Base-by-base conservation (phyloP, 2,797 vertebrate species). In the Lepilemur ruficaudatus region DNA sequence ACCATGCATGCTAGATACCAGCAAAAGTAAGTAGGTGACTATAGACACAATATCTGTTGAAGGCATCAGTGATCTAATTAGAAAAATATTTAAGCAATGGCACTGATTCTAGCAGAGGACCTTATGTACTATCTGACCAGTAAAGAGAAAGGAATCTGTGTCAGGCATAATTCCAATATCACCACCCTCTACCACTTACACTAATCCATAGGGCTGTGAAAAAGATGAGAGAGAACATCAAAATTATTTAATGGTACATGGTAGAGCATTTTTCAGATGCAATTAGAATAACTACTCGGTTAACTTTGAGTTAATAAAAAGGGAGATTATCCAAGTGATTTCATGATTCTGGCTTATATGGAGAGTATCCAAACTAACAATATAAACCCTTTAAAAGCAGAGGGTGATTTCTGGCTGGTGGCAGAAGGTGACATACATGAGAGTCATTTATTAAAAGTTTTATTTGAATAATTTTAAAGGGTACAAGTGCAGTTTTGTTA, bases 141-240 rank as follows among this genome's bases (percentile, higher is more conserved):
- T 57, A 6, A 20, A 38, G 32, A 23, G 5, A 92, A 43, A 59
- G 1, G 1, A 22, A n/a, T n/a, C 22, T 73, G 1, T 79, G 52
- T 75, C 75, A n/a, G 5, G 15, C 22, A 65, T n/a, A 38, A 41
- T 59, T 20, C 28, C 28, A 67, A 43, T 11, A 18, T 5, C 20
- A 23, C 3, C 41, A 22, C 1, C 3, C 4, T 22, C 5, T 17
- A 13, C 13, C 7, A 35, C 12, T 20, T n/a, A n/a, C 13, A 5
- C 14, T 41, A 55, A 48, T 41, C 28, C 41, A 30, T 7, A 81
- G 23, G 15, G 14, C 22, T 50, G 2, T 82, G 22, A 52, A 46
- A 3, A 50, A 52, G 17, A 43, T 59, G 52, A 43, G 22, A 25
- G 5, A 63, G 43, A 50, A 12, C 2, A 28, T 38, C 41, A 32